A percentile compares a stretch with the other conserved stretches of the same genome.
Conservation (phyloP, 2,113 vertebrate species). For the Lycaon pictus region DNA sequence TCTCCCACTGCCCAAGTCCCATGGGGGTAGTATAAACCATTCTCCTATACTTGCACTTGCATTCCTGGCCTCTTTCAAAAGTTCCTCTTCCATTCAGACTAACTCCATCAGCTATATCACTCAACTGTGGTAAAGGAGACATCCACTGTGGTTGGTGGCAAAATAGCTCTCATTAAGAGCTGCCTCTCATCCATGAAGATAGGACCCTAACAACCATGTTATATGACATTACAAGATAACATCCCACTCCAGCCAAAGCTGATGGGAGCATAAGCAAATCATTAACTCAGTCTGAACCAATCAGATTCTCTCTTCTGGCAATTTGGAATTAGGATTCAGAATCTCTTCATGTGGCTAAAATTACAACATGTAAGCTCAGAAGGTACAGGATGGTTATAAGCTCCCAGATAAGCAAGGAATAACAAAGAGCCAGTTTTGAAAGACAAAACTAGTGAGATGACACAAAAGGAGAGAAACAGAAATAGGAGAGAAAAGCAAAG, state of each 20-base stretch:
- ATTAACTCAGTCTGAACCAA: neutral
- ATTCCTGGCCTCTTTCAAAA: constrained; percentile 14
- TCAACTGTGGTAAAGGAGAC: neutral
- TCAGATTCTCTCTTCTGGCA: neutral
- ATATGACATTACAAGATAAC: neutral
- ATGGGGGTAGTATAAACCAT: neutral
- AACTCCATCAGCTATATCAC: neutral
- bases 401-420: neutral
- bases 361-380: neutral
- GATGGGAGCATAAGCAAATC: neutral
- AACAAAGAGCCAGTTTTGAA: neutral
- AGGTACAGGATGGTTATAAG: neutral
- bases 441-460: neutral
- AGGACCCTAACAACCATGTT: neutral
- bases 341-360: neutral
- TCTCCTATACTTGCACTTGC: neutral
- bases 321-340: neutral
- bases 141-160: neutral
- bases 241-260: neutral
- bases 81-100: neutral
- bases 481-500: neutral
- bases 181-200: neutral
- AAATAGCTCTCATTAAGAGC: neutral
- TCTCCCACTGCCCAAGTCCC: neutral
- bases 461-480: neutral